Evolutionary conservation across 1,140 invertebrate species (phyloP), one percentile per base, ranked within the genome.

Genomic region (Aphaenogaster ashmeadi): DNA sequence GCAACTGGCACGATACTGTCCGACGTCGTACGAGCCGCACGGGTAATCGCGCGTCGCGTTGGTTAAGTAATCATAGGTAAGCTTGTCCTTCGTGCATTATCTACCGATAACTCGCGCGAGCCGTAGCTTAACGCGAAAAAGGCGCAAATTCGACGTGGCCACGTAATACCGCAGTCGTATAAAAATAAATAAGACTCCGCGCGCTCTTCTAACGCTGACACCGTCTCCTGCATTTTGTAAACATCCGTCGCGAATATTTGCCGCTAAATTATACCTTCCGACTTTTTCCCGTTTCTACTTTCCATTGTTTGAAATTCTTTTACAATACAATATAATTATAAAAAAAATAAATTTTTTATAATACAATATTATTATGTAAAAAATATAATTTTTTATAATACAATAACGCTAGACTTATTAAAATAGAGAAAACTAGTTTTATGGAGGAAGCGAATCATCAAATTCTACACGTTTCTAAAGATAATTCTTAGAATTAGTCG

Each of bases 1-100:
- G 56, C 71, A 83, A 83, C 64, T 21, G 77, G 75, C 50, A 66
- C 62, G 69, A 71, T 71, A 71, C 33, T 18, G 74, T 75, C 58
- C 47, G 21, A 86, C 71, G 69, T 58, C 50, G 66, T 67, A 58
- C 44, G 27, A 41, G 60, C 56, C 56, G 47, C 33, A 38, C 54
- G 9, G 77, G 58, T 86, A 83, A 90, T 88, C 66, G 87, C 62
- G 58, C 66, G 62, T 75, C 69, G 38, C 21, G 66, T 89, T 91
- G 62, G 83, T 91, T 87, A 80, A 91, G 72, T 91, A 91, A 91
- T 87, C 89, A 60, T 89, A 89, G 83, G 89, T 91, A 89, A 90
- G 85, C 78, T 84, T 67, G 90, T 84, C 90, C 90, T 91, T 91
- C 90, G 87, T 41, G 11, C 74, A 85, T 85, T 91, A 91, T 91